These are phyloP conservation scores for Periophthalmus modestus DNA, from an alignment of 2,113 vertebrate species.

Conservation along the genomic window DNA sequence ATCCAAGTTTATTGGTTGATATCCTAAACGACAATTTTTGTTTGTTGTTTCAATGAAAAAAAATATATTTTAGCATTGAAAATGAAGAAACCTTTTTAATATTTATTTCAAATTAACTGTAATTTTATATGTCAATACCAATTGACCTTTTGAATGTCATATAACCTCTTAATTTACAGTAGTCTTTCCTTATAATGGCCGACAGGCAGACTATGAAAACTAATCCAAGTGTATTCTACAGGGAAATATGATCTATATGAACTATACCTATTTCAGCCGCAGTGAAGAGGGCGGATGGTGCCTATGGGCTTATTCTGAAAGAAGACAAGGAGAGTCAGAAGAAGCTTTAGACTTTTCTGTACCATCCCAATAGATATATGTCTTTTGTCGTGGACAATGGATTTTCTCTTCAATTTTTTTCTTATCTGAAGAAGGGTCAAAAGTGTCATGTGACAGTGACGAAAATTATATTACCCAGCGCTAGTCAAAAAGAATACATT, in stretches of 20 bases:
- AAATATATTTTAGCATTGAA: neutral
- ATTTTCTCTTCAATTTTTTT: neutral
- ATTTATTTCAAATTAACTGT: neutral
- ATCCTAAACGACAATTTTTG: neutral
- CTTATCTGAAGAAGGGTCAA: conserved; percentile 6
- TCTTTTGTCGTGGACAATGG: conserved; percentile 10
- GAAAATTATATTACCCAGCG: neutral
- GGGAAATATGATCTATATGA: conserved; percentile 42
- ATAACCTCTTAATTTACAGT: conserved; percentile 8
- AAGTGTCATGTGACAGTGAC: neutral
- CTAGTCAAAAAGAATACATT: neutral
- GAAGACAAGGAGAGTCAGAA: conserved; percentile 20
- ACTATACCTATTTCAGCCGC: conserved; percentile 29
- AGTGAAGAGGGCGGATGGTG: conserved; percentile 5
- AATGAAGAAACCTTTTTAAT: neutral
- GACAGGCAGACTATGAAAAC: conserved; percentile 26
- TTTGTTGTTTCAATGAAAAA: no score
- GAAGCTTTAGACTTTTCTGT: conserved; percentile 2
- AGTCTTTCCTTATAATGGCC: conserved; percentile 25
- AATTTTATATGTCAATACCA: neutral
- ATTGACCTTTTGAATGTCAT: conserved; percentile 24
- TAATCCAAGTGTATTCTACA: conserved; percentile 19
- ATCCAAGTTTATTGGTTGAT: neutral
- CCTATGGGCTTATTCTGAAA: conserved; percentile 31
- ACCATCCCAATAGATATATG: neutral